Base-by-base conservation (phyloP, 2,888 invertebrate genomes). In the Cerastoderma edule region DNA sequence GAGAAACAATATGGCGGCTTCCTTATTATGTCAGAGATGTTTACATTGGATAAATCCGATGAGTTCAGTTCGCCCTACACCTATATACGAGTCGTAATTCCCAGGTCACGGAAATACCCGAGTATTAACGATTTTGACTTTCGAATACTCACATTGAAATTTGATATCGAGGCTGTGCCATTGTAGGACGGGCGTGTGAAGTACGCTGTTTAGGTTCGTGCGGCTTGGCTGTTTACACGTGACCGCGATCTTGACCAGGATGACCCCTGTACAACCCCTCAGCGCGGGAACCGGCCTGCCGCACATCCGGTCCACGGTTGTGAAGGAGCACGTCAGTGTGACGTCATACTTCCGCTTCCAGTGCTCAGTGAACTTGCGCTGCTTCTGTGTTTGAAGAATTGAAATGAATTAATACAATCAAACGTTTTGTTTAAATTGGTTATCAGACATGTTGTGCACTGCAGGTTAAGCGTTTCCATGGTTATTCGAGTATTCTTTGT, bases 341-440 rank as follows among this genome's bases (percentile, higher is more conserved):
- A 60, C 60, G 60, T 60, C 39, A 39, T 32, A 60, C 24, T 39
- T 60, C 24, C 60, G 35, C 10, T 60, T 60, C 60, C 60, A 60
- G 2, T 60, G 16, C 39, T 60, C 60, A 2, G 39, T 60, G 60
- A 60, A 60, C 22, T 60, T 35, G 4, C 33, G 32, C 27, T 60
- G 60, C 19, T 60, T 60, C 60, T 60, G 39, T 19, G 32, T 24
- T n/a, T n/a, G n/a, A 5, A 22, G 3, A 53, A n/a, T 48, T 6
- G 22, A 48, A 10, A 16, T 39, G 16, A 39, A 39, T 16, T 39
- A 16, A 39, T 8, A 16, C 8, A 39, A 16, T 8, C 39, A n/a
- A n/a, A 8, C 39, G 39, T 39, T 16, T 39, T 8, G 8, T 10
- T 39, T 10, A 8, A 39, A 39, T 39, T 10, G 8, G 16, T 16